phyloP scores from a whole-genome alignment of 2,797 vertebrate genomes.

The Merluccius polli region DNA sequence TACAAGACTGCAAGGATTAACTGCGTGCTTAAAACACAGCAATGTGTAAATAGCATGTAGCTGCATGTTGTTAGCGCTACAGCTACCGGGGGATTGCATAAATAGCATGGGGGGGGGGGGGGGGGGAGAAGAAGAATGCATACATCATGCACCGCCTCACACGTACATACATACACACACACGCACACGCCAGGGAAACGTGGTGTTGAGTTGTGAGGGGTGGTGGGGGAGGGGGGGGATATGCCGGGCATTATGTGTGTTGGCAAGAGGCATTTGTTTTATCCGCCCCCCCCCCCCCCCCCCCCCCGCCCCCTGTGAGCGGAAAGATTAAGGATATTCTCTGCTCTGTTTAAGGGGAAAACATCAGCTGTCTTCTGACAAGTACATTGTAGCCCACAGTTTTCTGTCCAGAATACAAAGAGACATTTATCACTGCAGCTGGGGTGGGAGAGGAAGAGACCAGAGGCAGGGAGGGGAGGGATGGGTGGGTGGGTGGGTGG shows the following conservation, averaged over 20 bases:
- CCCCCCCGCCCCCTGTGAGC: conserved; percentile 27
- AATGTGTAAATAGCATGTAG: conserved; percentile 36
- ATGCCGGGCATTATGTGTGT: conserved; percentile 57
- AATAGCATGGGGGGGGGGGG: too few species aligned
- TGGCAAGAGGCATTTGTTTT: conserved; percentile 58
- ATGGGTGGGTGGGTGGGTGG: conserved; percentile 12
- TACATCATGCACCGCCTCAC: conserved; percentile 13
- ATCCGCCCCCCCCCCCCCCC: conserved; percentile 33
- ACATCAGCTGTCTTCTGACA: conserved; percentile 73
- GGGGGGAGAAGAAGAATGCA: not conserved
- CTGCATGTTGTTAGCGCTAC: conserved; percentile 34
- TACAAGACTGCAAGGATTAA: conserved; percentile 45
- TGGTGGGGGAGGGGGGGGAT: conserved; percentile 21
- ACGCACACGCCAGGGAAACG: not conserved
- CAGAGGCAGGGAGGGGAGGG: conserved; percentile 7
- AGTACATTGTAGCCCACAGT: conserved; percentile 69
- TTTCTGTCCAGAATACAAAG: conserved; percentile 76
- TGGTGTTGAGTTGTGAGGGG: too few species aligned
- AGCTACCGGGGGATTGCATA: conserved; percentile 16
- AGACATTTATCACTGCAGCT: conserved; percentile 80
- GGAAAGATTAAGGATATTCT: conserved; percentile 63
- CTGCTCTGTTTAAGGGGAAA: conserved; percentile 59
- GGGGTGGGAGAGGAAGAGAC: conserved; percentile 53
- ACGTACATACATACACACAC: conserved; percentile 14
- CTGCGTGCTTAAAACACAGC: conserved; percentile 37